Conservation (phyloP, 2,888 invertebrate genomes). For the Flexamia atlantica region DNA sequence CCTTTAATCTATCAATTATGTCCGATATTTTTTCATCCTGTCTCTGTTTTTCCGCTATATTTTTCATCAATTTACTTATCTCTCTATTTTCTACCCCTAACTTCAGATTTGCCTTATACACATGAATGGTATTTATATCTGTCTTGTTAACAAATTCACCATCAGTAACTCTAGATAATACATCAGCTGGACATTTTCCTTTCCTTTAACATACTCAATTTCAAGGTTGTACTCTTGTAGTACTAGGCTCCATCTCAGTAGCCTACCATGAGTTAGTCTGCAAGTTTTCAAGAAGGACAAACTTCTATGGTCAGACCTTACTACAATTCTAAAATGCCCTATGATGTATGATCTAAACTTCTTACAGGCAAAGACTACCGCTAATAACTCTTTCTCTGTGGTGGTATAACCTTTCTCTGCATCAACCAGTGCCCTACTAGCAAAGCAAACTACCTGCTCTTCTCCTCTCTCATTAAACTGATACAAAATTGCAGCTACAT, state of each 20-base stretch:
- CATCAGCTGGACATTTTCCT: not conserved
- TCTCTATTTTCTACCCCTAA: slow-evolving; percentile 8
- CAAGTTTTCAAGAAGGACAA: not conserved
- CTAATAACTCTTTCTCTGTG: not conserved
- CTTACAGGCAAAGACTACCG: not conserved
- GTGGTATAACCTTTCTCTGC: not conserved
- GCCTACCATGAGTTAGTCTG: not conserved
- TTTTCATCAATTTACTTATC: not conserved
- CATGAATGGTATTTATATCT: not conserved
- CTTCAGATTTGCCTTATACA: not conserved
- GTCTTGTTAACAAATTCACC: not conserved
- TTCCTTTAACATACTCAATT: not conserved
- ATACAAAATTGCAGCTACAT: not conserved
- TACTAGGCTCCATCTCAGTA: not conserved
- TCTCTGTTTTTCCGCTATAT: not conserved
- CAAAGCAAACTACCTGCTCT: not conserved
- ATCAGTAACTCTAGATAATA: not conserved
- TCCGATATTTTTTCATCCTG: not conserved
- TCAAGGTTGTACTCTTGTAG: not conserved
- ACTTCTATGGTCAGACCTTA: not conserved
- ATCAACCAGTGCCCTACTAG: not conserved
- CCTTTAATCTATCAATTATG: too few relatives aligned
- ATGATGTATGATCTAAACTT: not conserved
- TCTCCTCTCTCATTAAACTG: not conserved
- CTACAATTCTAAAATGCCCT: not conserved